Evolutionary conservation across 2,888 invertebrate genomes (phyloP), one percentile per base, ranked within the genome.

Genomic region (Cremastinae sp.): DNA sequence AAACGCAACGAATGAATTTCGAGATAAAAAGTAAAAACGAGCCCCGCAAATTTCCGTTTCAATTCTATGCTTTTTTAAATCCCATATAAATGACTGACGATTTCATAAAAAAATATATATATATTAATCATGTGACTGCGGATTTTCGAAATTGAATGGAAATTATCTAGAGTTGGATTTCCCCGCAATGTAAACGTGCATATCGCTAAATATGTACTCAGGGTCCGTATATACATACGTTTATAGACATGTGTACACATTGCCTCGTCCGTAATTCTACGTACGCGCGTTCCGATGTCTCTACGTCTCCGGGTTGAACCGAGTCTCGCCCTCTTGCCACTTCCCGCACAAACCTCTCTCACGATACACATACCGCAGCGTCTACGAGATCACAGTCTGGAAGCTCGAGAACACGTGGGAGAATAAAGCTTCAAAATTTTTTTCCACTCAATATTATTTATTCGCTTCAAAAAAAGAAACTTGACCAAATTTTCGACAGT

Each of bases 201-300:
- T 5, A 54, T 38, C 45, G 41, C 34, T 51, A 43, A 12, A 54
- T 14, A 59, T 43, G 51, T 61, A 45, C 45, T 1, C 22, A 18
- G 0, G 14, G 34, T 56, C 14, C 10, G 38, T 20, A 54, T n/a
- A n/a, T 36, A 47, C 36, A n/a, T 62, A 38, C 38, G 53, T 22
- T 14, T 64, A 16, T 34, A 59, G n/a, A 51, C 22, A 56, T 38
- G 38, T n/a, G 58, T 49, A 43, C n/a, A 49, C 38, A 18, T 51
- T 56, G 49, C 54, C 43, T 16, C 47, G 61, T 43, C 43, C 28
- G 51, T 66, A 59, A 68, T 72, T 68, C 59, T 56, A 70, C 53
- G 65, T 64, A 73, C 53, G 77, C 58, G 64, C 58, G 74, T 74
- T 74, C 62, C 68, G 28, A 74, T 74, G 54, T 68, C 64, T 61